Evolutionary conservation across 2,888 invertebrate species (phyloP), one percentile per base, ranked within the genome.

Genomic region (Heliconius erato): DNA sequence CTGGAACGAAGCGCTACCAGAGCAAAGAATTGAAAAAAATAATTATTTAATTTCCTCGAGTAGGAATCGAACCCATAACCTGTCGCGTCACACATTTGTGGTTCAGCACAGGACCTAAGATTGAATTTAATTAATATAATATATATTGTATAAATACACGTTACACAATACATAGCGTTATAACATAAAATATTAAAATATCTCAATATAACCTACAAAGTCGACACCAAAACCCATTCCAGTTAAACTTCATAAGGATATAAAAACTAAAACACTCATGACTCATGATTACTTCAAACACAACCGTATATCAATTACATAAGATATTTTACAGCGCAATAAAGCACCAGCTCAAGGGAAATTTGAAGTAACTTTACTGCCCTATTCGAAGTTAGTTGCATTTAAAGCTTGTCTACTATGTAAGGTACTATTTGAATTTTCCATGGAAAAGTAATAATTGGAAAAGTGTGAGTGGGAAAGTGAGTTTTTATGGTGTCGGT

Each of bases 301-400:
- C 32, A 67, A 54, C 35, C 74, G 54, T 77, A 54, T 77, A 83
- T 77, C 81, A 83, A 89, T 89, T 89, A 89, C 80, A 63, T 81
- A 79, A 71, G 71, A 85, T 85, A 85, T 89, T 92, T 92, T 91
- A 93, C 90, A 88, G 87, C 88, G 87, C 88, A 88, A 85, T 92
- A 90, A 91, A 89, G 85, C 86, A 84, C 84, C 87, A 89, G 87
- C 93, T 92, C 93, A 84, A 83, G 93, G 93, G 93, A 93, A 93
- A 93, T 93, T 91, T 91, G 87, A 86, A 81, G 83, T 84, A 86
- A 90, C 90, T 89, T 92, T 90, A 90, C 87, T 86, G 85, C 89
- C 86, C 85, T 86, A 86, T 88, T 87, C 81, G 81, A 84, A 86
- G 35, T 63, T 40, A 4, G 59, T 63, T 76, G 63, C 65, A 69